A percentile compares a stretch with the other conserved stretches of the same genome.
These are phyloP conservation scores for Escarpia spicata DNA, from an alignment of 2,888 invertebrate genomes.

Conservation along the genomic window DNA sequence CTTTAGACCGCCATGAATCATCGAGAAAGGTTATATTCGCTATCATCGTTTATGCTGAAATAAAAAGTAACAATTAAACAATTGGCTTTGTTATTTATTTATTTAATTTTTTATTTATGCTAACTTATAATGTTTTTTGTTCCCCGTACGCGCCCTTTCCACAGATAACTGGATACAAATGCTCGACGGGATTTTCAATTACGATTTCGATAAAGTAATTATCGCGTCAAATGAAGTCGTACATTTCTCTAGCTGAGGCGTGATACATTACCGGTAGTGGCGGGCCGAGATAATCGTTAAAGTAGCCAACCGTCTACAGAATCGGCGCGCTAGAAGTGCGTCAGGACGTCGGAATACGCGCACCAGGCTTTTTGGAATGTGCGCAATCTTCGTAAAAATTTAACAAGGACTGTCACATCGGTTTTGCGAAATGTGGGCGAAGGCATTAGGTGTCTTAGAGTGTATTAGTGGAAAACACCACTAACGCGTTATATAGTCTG, in stretches of 20 bases:
- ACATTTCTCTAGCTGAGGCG: neutral
- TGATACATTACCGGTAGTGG: neutral
- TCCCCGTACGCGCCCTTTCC: neutral
- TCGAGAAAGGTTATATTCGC: too few relatives aligned
- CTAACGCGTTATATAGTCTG: too few relatives aligned
- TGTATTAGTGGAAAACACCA: too few relatives aligned
- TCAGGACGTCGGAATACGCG: neutral
- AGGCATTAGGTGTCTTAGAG: too few relatives aligned
- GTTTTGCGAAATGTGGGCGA: neutral
- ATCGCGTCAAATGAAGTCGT: constrained; percentile 5
- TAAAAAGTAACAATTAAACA: too few relatives aligned
- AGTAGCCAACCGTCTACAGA: neutral
- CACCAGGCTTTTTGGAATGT: neutral
- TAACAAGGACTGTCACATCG: neutral
- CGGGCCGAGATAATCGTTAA: neutral
- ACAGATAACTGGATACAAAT: neutral
- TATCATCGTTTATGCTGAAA: too few relatives aligned
- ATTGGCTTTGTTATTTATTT: too few relatives aligned
- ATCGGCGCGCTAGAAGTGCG: neutral
- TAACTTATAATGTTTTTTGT: too few relatives aligned
- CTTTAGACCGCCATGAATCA: too few relatives aligned
- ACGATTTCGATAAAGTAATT: constrained; percentile 4
- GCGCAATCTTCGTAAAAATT: neutral
- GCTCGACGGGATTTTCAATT: constrained; percentile 5
- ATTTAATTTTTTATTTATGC: too few relatives aligned